Base-by-base conservation (phyloP, 92 coral and sea anemone genomes). In the Umimayanthus chanpuru region DNA sequence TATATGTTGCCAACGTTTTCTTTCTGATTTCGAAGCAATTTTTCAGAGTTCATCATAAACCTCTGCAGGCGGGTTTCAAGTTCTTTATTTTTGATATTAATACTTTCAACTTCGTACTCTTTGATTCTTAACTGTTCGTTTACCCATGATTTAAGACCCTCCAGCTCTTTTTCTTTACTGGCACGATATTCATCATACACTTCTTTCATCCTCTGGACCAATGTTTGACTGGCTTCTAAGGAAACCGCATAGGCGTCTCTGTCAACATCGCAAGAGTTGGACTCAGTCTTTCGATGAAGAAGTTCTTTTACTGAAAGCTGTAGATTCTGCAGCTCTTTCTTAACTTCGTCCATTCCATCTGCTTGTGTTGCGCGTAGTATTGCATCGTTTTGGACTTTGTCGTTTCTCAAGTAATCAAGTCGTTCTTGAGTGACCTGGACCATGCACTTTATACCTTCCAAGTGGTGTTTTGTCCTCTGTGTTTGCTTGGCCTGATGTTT, bases 51-150 rank as follows among this genome's bases (percentile, higher is more conserved):
- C 38, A 40, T 29, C 66, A 68, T 29, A 67, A 83, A 23, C 39
- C 55, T 70, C 16, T 83, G 41, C 47, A 83, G n/a, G 1, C 6
- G 38, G 65, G n/a, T 20, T 28, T 83, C 26, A 6, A 29, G 5
- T 47, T 68, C 87, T 28, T 83, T 72, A 61, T 61, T 61, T 18
- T 80, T 58, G 5, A 55, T 14, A 70, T 72, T 71, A 23, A 83
- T 43, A 47, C 76, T 5, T 70, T 83, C 87, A 70, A n/a, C n/a
- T 47, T 83, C 66, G 30, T 44, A 43, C 16, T 29, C 78, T 30
- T 43, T 83, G 30, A 83, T 67, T 71, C 65, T 83, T 72, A 83
- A 67, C 47, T 83, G 66, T 43, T 73, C 78, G 74, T 83, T 70
- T 68, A 78, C 78, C 78, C 77, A 83, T 6, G 64, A 70, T 44